phyloP scores from a whole-genome alignment of 2,888 invertebrate species.

The Heliconius sara region DNA sequence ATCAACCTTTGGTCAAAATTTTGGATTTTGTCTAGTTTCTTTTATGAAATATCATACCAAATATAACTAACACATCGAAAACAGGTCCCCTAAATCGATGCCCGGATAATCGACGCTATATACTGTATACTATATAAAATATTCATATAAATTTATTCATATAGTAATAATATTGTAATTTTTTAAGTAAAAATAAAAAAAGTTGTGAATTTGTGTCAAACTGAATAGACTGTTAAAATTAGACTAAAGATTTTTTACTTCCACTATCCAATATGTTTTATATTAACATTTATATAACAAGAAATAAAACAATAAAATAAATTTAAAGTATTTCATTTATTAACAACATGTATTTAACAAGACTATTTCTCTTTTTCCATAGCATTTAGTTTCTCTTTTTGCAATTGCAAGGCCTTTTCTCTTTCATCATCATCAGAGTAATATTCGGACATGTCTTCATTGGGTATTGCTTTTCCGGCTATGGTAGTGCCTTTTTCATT shows the following conservation, averaged over 20 bases:
- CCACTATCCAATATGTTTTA: background rate
- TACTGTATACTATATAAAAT: background rate
- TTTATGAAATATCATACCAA: too few species aligned
- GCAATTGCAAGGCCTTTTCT: conserved; percentile 69
- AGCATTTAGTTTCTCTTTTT: conserved; percentile 68
- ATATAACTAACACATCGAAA: too few species aligned
- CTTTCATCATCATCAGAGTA: conserved; percentile 82
- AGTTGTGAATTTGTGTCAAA: conserved; percentile 17
- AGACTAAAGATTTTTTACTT: conserved; percentile 21
- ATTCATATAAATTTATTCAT: background rate
- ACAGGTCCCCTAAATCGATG: too few species aligned
- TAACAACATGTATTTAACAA: conserved; percentile 59
- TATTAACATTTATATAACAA: conserved; percentile 11
- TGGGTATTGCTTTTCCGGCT: conserved; percentile 64
- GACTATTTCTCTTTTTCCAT: conserved; percentile 71
- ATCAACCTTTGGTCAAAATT: too few species aligned
- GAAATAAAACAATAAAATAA: conserved; percentile 35
- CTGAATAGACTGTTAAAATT: conserved; percentile 26
- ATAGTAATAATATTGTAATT: conserved; percentile 1
- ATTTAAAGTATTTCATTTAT: conserved; percentile 55
- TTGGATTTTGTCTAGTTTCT: too few species aligned
- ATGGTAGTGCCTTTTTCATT: conserved; percentile 69
- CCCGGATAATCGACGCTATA: background rate
- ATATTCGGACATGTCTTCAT: conserved; percentile 73
- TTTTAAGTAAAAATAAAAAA: background rate